Evolutionary conservation across 2,113 vertebrate species (phyloP), one percentile per base, ranked within the genome.

Genomic region (Neodontobutis hainanensis): DNA sequence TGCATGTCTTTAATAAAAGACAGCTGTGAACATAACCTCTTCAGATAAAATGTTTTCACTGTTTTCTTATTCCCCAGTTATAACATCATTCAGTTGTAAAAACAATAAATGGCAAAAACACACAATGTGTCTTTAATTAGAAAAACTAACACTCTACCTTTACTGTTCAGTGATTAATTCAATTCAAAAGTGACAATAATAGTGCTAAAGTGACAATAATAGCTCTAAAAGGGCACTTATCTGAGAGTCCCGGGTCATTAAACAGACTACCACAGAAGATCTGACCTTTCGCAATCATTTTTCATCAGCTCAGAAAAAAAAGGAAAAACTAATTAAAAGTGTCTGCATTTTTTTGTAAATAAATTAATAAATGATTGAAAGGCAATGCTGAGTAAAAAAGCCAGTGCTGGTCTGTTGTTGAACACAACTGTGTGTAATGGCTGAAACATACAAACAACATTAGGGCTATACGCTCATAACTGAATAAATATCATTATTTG

Each of bases 311-410:
- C 67, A 44, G 12, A 34, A 70, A 84, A 46, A 86, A 84, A 64
- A 50, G 75, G 71, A 85, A 75, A 57, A 75, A 61, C 65, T 63
- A 58, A 78, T 87, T 80, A 75, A 70, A 71, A 61, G 50, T 52
- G 27, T 65, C 65, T 45, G 73, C 49, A 58, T 80, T 82, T 84
- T 59, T 70, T 38, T 50, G 35, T 6, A 50, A 55, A 38, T 55
- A 65, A 46, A 36, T 75, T 70, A 73, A 80, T 78, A 57, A 73
- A 10, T 60, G 11, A 49, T 57, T 16, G 2, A 70, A 53, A 67
- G 43, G 69, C 56, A 11, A 51, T 51, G 34, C 46, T 63, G 67
- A 49, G 11, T 11, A 12, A 55, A 46, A 49, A 75, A 0, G 7
- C 51, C 34, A 38, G 15, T 4, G 8, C 15, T 42, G 52, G 8